phyloP scores from a whole-genome alignment of 2,888 invertebrate genomes.

The Anarsia innoxiella region DNA sequence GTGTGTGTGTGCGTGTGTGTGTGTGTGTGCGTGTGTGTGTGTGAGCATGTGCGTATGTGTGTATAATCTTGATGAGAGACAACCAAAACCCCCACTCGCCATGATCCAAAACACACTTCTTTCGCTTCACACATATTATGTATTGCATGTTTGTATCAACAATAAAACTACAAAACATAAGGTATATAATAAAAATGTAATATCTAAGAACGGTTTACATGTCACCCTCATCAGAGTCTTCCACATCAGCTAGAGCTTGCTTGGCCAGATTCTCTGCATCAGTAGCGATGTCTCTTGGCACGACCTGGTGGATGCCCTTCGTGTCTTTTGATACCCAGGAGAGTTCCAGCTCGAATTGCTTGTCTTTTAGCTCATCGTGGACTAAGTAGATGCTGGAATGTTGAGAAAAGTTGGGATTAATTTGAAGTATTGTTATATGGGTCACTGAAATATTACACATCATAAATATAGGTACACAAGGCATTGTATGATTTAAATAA shows the following conservation, averaged over 20 bases:
- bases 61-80: no score
- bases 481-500: no score
- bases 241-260: conserved; percentile 89
- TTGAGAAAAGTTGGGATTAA: no score
- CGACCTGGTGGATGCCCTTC: conserved; percentile 86
- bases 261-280: conserved; percentile 94
- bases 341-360: conserved; percentile 95
- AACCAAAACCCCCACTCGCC: no score
- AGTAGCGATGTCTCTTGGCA: conserved; percentile 82
- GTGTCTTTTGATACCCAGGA: conserved; percentile 93
- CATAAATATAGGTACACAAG: no score
- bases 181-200: conserved; percentile 46
- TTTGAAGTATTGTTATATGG: no score
- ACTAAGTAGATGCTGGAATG: conserved; percentile 88
- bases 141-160: not conserved
- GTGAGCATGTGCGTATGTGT: no score
- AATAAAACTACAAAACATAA: conserved; percentile 17
- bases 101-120: no score
- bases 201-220: conserved; percentile 71
- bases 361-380: conserved; percentile 96
- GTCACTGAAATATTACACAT: no score
- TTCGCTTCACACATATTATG: no score
- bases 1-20: no score
- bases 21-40: no score
- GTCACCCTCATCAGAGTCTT: conserved; percentile 87